A percentile compares a stretch with the other conserved stretches of the same genome.
Evolutionary conservation across 2,113 vertebrate genomes (phyloP).

Genomic region (Lophius piscatorius): DNA sequence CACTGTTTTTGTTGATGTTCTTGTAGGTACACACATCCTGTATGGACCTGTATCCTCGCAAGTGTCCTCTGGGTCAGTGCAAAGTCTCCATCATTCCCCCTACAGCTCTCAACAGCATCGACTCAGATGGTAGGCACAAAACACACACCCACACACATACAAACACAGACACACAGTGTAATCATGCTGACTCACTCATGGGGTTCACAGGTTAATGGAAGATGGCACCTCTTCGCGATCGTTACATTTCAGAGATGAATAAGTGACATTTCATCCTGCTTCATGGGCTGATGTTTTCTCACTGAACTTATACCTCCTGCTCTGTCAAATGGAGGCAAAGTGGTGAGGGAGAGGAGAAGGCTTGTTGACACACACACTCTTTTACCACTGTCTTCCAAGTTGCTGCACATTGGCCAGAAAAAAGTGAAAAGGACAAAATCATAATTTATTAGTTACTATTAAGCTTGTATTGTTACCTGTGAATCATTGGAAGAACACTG

Average conservation of each 20-base stretch:
- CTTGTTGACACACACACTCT: background rate
- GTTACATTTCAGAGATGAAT: conserved; percentile 16
- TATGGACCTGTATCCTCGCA: conserved; percentile 91
- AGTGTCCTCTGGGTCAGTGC: conserved; percentile 97
- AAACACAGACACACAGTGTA: background rate
- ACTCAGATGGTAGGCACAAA: conserved; percentile 91
- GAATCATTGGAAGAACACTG: too few relatives aligned
- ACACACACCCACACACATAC: background rate
- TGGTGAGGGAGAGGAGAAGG: background rate
- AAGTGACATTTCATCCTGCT: conserved; percentile 24
- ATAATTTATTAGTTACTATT: too few relatives aligned
- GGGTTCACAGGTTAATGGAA: conserved; percentile 14
- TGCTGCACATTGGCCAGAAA: too few relatives aligned
- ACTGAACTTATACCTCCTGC: conserved; percentile 29
- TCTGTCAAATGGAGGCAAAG: background rate
- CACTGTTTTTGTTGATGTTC: background rate
- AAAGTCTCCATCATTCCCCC: conserved; percentile 98
- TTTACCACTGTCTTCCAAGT: too few relatives aligned
- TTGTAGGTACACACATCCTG: conserved; percentile 95
- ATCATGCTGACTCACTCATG: background rate
- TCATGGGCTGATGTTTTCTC: conserved; percentile 3
- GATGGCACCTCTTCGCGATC: conserved; percentile 8
- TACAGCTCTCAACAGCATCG: conserved; percentile 97
- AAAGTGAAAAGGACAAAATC: too few relatives aligned
- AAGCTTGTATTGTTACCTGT: too few relatives aligned